Conservation (phyloP, 2,797 vertebrate species). For the Squalus acanthias region DNA sequence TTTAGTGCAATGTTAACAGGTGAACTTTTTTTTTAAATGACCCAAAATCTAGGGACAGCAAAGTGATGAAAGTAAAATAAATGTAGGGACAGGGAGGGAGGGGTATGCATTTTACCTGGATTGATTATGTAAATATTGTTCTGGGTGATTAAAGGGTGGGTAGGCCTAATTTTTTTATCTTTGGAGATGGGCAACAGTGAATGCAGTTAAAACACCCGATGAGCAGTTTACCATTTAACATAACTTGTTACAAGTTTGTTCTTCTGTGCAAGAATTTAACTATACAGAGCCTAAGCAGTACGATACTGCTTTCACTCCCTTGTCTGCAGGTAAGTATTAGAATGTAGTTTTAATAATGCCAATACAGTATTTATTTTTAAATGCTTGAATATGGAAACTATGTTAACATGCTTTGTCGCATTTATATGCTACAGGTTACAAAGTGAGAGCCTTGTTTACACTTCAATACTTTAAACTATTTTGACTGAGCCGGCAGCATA, state of each 20-base stretch:
- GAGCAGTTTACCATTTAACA: neutral
- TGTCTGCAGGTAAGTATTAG: conserved; percentile 65
- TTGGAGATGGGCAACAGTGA: neutral
- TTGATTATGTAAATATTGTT: neutral
- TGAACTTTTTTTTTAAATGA: neutral
- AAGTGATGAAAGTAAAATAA: too few relatives aligned
- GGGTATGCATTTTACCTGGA: neutral
- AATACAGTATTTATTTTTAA: conserved; percentile 64
- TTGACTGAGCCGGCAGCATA: conserved; percentile 93
- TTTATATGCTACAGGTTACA: conserved; percentile 99
- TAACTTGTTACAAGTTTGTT: neutral
- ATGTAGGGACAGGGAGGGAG: neutral
- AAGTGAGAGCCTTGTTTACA: conserved; percentile 99
- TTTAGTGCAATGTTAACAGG: neutral
- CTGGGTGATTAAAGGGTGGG: neutral
- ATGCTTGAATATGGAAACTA: conserved; percentile 77
- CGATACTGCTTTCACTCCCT: conserved; percentile 39
- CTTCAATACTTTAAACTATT: conserved; percentile 98
- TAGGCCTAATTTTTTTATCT: neutral
- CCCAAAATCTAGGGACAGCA: neutral
- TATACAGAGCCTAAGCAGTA: conserved; percentile 38
- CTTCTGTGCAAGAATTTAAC: conserved; percentile 36
- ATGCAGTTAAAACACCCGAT: neutral
- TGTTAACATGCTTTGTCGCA: conserved; percentile 99
- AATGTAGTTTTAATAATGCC: conserved; percentile 70